Conservation (phyloP, 2,888 invertebrate species). For the Lycophotia porphyrea region DNA sequence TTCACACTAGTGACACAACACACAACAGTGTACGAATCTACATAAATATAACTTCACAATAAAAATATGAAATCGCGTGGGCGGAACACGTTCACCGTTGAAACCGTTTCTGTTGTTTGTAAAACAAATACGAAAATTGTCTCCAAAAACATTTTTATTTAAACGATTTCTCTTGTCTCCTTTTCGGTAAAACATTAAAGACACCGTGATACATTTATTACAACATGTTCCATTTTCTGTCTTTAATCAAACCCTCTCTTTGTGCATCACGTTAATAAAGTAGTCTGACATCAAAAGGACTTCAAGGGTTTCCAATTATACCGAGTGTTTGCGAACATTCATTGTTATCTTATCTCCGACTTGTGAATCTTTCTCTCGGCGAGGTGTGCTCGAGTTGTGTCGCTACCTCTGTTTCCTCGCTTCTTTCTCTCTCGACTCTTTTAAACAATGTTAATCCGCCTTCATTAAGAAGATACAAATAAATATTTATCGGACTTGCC, state of each 20-base stretch:
- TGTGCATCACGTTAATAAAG: slow-evolving; percentile 69
- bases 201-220: slow-evolving; percentile 36
- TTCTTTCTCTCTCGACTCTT: slow-evolving; percentile 47
- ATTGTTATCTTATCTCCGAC: slow-evolving; percentile 73
- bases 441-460: slow-evolving; percentile 55
- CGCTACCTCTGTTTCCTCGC: slow-evolving; percentile 59
- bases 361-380: slow-evolving; percentile 63
- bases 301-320: slow-evolving; percentile 69
- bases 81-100: slow-evolving; percentile 29
- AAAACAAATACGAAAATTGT: slow-evolving; percentile 38
- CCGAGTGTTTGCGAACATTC: slow-evolving; percentile 71
- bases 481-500: slow-evolving; percentile 46
- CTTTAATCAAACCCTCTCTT: slow-evolving; percentile 69
- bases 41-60: slow-evolving; percentile 18
- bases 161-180: slow-evolving; percentile 19
- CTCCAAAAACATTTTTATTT: slow-evolving; percentile 33
- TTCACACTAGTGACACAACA: slow-evolving; percentile 18
- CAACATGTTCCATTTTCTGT: slow-evolving; percentile 34
- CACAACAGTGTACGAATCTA: slow-evolving; percentile 15
- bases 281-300: slow-evolving; percentile 69
- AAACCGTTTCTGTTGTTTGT: slow-evolving; percentile 32
- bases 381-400: slow-evolving; percentile 66
- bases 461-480: slow-evolving; percentile 53
- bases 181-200: slow-evolving; percentile 28
- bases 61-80: slow-evolving; percentile 36